Base-by-base conservation (phyloP, 2,113 vertebrate genomes). In the Terrapene triunguis region DNA sequence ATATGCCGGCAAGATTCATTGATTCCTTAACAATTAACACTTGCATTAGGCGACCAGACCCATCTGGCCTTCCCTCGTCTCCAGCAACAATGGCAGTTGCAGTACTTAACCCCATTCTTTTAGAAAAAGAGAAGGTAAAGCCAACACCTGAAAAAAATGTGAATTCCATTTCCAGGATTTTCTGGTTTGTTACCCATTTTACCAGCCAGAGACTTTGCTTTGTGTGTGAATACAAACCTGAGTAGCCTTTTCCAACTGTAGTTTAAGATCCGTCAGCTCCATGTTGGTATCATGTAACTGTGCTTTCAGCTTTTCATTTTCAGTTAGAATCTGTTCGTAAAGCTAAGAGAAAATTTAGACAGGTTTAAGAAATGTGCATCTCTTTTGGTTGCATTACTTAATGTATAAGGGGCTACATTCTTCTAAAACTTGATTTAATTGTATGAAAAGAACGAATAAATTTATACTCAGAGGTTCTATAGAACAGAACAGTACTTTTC, bases 231-330 rank as follows among this genome's bases (percentile, higher is more conserved):
- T 96, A 98, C 96, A 94, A 96, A 99, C 99, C 99, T 99, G 99
- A 89, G 99, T 99, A 90, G 99, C 99, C 97, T 99, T 99, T 98
- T 99, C 99, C 98, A 99, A 97, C 92, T 99, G 99, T 90, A 99
- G 97, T 97, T 99, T 99, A 97, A 99, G 98, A 94, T 99, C 99
- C 35, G 99, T 98, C 97, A 99, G 98, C 97, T 99, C 99, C 98
- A 99, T 98, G 96, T 99, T 99, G 57, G 99, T 99, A 97, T 99
- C 99, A 84, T 99, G 99, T 98, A 99, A 98, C 98, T 99, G 99
- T 87, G 99, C 98, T 98, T 99, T 99, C 96, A 99, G 98, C 97
- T 99, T 99, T 97, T 99, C 99, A 87, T 99, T 99, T 98, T 99
- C 99, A 95, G 99, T 99, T 97, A 99, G 98, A 97, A 99, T 99